Conservation (phyloP, 2,113 vertebrate species). For the Cacatua alba region DNA sequence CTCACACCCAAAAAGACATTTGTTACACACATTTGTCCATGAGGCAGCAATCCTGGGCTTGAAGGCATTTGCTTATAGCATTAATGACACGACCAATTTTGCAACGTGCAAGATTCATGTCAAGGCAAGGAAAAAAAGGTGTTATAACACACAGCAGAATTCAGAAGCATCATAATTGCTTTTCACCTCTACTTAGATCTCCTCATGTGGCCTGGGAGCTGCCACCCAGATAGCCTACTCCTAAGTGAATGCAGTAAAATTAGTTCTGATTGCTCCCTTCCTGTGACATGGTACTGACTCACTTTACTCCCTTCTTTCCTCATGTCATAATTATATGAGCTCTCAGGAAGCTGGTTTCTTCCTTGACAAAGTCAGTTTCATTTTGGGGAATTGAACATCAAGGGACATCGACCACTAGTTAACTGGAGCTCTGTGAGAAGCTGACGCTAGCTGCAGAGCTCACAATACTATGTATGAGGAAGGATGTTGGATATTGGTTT, state of each 20-base stretch:
- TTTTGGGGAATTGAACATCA: background rate
- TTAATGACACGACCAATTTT: background rate
- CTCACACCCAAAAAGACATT: background rate
- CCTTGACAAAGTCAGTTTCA: background rate
- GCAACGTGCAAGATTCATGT: background rate
- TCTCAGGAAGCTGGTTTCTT: background rate
- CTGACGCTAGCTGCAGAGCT: background rate
- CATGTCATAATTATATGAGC: background rate
- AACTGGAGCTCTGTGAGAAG: background rate
- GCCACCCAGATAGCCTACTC: background rate
- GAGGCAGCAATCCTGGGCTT: background rate
- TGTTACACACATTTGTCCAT: background rate
- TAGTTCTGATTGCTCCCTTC: background rate
- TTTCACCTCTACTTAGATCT: background rate
- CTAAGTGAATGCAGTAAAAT: background rate
- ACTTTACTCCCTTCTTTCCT: background rate
- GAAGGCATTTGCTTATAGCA: background rate
- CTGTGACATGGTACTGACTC: background rate
- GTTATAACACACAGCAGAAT: background rate
- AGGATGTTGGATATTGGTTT: background rate
- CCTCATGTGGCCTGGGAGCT: background rate
- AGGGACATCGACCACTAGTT: background rate
- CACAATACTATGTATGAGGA: background rate
- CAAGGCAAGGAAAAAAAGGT: background rate
- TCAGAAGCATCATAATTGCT: background rate